These are phyloP conservation scores for Coranthus polyacanthus DNA, from an alignment of 2,797 vertebrate species.

Conservation along the genomic window DNA sequence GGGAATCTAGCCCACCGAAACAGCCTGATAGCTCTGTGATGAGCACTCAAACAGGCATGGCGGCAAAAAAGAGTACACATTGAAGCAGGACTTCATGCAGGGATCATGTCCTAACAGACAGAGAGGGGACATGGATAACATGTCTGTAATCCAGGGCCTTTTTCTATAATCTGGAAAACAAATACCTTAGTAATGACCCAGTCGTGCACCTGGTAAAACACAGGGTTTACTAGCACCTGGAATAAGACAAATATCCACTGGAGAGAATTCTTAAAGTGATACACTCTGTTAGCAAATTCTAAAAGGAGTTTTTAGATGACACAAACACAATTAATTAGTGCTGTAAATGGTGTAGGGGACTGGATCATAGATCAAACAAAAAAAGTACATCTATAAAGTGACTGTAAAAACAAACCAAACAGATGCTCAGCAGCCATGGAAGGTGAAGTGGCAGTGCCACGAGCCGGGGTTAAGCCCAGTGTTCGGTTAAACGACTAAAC, in stretches of 20 bases:
- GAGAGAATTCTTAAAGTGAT: conserved; percentile 79
- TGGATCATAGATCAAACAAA: background rate
- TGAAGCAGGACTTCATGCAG: conserved; percentile 37
- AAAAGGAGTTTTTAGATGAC: conserved; percentile 18
- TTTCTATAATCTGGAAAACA: conserved; percentile 86
- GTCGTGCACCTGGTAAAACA: conserved; percentile 86
- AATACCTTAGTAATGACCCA: conserved; percentile 86
- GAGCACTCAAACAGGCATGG: conserved; percentile 41
- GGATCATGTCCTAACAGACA: conserved; percentile 65
- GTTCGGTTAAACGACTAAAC: conserved; percentile 79
- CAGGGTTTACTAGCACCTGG: conserved; percentile 82
- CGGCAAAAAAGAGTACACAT: conserved; percentile 46
- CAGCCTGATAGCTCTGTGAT: conserved; percentile 51
- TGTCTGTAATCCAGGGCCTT: conserved; percentile 78
- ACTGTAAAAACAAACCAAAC: conserved; percentile 21
- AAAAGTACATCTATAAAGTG: conserved; percentile 23
- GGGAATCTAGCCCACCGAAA: conserved; percentile 15
- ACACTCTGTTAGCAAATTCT: conserved; percentile 45
- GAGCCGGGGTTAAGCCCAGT: conserved; percentile 58
- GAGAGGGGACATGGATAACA: conserved; percentile 72
- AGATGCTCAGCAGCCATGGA: conserved; percentile 41
- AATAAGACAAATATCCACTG: conserved; percentile 81
- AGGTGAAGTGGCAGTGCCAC: conserved; percentile 34
- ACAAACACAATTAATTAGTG: conserved; percentile 32
- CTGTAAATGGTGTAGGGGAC: background rate